Conservation (phyloP, 2,888 invertebrate species). For the Drosophila lacicola region DNA sequence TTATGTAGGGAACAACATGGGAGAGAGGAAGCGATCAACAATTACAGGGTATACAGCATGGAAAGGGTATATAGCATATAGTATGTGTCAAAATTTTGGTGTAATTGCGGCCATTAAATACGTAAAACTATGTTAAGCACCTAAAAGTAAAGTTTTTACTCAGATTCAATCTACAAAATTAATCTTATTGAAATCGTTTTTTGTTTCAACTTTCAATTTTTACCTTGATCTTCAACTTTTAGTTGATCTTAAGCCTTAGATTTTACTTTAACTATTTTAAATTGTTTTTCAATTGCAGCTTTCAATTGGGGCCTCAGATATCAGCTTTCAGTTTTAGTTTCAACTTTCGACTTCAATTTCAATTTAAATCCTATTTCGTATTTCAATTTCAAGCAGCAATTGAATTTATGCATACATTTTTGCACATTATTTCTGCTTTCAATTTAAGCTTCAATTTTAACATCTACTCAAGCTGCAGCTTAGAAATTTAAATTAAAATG, state of each 20-base stretch:
- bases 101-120: constrained; percentile 1
- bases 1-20: constrained; percentile 13
- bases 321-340: background rate
- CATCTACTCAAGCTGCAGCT: too few relatives aligned
- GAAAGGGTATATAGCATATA: constrained; percentile 18
- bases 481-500: too few relatives aligned
- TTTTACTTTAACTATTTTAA: background rate
- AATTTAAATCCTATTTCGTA: too few relatives aligned
- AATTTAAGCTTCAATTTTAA: background rate
- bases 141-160: background rate
- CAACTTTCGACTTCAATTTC: too few relatives aligned
- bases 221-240: too few relatives aligned
- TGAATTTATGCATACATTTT: background rate
- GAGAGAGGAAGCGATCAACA: constrained; percentile 31
- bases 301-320: background rate
- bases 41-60: constrained; percentile 26
- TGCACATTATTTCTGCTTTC: too few relatives aligned
- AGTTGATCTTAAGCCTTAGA: background rate
- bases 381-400: background rate
- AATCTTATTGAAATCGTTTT: too few relatives aligned
- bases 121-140: background rate
- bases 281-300: background rate
- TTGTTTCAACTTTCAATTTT: background rate
- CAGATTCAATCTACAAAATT: too few relatives aligned
- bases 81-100: constrained; percentile 21